Base-by-base conservation (phyloP, 2,113 vertebrate genomes). In the Apeltes quadracus region DNA sequence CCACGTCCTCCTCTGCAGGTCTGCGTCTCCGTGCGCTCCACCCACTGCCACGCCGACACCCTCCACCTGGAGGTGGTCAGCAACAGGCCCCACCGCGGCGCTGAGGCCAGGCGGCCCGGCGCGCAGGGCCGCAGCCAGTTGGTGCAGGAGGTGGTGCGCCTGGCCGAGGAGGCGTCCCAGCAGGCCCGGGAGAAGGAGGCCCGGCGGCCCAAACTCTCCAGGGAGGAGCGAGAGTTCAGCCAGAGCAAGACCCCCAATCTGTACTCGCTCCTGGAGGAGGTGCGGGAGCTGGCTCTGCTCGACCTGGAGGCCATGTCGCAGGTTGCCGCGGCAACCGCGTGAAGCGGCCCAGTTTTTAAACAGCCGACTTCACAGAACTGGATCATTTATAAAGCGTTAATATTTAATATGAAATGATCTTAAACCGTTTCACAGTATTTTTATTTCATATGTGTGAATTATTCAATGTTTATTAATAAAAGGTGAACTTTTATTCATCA, bases 251-350 rank as follows among this genome's bases (percentile, higher is more conserved):
- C 88, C 0, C 88, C 84, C 0, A 98, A 95, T 56, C 91, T 99
- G 0, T 99, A 99, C 86, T 89, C 89, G 0, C 69, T 98, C 18
- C 91, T 99, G 77, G 96, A 99, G 88, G 96, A 99, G 85, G 94
- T 99, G n/a, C 86, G 92, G 41, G 96, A 98, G 72, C 85, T 96
- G 55, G 95, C 97, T 0, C 91, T 99, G 13, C 62, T 93, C 51
- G 83, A 87, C 74, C 53, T 11, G 34, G 75, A 81, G 0, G 6
- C 0, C 25, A 14, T 16, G 1, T 32, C 68, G 13, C 71, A 5
- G 48, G 29, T 34, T 11, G 78, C 77, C 9, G 70, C 66, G 1
- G 65, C 62, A 0, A 81, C 75, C 3, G 80, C 86, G 1, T 88
- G 79, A 70, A 44, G 44, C 23, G 0, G 66, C 66, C 0, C 9